Conservation (phyloP, 1,140 invertebrate species). For the Drosophila ercepeae region DNA sequence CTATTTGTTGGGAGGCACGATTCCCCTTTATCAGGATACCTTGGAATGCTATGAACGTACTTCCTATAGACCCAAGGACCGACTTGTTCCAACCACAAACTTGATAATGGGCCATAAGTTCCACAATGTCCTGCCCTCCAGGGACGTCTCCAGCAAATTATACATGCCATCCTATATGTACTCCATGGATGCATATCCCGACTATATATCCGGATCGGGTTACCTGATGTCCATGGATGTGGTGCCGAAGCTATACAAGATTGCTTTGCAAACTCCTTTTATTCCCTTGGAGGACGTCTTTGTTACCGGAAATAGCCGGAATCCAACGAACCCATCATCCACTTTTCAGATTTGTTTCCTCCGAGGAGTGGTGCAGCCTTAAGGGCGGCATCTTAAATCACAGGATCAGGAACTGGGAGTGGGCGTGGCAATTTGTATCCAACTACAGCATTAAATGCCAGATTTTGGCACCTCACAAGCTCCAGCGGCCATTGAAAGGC, state of each 20-base stretch:
- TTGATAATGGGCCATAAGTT: background rate
- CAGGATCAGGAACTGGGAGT: background rate
- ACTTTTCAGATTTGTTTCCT: background rate
- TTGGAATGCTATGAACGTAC: background rate
- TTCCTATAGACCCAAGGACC: background rate
- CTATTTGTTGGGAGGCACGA: constrained; percentile 82
- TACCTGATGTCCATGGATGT: background rate
- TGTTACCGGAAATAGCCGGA: background rate
- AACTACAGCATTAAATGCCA: background rate
- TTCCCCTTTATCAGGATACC: constrained; percentile 78
- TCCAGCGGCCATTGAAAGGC: background rate
- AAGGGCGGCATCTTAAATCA: background rate
- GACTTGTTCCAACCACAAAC: background rate
- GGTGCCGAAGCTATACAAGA: background rate
- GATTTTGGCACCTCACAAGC: background rate
- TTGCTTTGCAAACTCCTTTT: background rate
- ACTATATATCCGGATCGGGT: background rate
- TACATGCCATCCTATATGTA: background rate
- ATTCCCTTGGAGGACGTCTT: background rate
- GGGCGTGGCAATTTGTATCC: background rate
- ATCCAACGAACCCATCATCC: background rate
- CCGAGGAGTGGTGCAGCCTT: background rate
- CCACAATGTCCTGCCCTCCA: background rate
- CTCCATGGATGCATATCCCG: background rate
- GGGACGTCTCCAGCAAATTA: background rate